phyloP scores from a whole-genome alignment of 1,140 invertebrate species.

The Drosophila ambigua region DNA sequence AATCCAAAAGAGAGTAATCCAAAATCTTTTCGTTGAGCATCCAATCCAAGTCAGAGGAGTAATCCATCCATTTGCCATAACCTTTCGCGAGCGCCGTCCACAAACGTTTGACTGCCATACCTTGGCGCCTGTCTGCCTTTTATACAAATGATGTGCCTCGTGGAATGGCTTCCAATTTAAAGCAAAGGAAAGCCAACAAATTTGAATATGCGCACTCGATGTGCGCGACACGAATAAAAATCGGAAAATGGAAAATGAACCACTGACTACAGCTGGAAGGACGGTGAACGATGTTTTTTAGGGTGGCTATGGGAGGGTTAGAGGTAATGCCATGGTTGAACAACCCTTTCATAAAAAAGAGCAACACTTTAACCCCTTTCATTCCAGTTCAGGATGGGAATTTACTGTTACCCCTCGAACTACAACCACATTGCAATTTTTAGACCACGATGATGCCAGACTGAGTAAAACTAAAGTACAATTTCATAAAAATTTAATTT shows the following conservation, averaged over 20 bases:
- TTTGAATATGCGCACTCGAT: slow-evolving; percentile 75
- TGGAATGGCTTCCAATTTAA: slow-evolving; percentile 69
- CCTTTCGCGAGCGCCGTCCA: slow-evolving; percentile 15
- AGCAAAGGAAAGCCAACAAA: slow-evolving; percentile 25
- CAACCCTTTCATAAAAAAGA: slow-evolving; percentile 63
- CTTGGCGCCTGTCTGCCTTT: slow-evolving; percentile 19
- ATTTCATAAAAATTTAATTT: too few species aligned
- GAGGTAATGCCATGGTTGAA: slow-evolving; percentile 3
- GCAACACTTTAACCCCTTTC: slow-evolving; percentile 22
- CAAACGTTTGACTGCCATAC: slow-evolving; percentile 36
- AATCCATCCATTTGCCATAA: slow-evolving; percentile 27
- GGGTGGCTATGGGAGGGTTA: slow-evolving; percentile 9
- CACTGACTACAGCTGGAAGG: slow-evolving; percentile 1
- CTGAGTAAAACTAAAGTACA: too few species aligned
- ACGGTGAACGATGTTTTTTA: slow-evolving; percentile 4
- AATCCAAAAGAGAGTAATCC: slow-evolving; percentile 30
- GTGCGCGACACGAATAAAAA: slow-evolving; percentile 23
- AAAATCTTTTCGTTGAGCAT: neutral
- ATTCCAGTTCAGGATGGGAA: neutral
- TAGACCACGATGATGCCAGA: neutral
- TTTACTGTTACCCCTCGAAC: neutral
- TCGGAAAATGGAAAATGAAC: slow-evolving; percentile 24
- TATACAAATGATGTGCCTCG: slow-evolving; percentile 40
- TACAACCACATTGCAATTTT: neutral
- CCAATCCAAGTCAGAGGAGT: neutral